Evolutionary conservation across 2,113 vertebrate species (phyloP).

Genomic region (Platysternon megacephalum): DNA sequence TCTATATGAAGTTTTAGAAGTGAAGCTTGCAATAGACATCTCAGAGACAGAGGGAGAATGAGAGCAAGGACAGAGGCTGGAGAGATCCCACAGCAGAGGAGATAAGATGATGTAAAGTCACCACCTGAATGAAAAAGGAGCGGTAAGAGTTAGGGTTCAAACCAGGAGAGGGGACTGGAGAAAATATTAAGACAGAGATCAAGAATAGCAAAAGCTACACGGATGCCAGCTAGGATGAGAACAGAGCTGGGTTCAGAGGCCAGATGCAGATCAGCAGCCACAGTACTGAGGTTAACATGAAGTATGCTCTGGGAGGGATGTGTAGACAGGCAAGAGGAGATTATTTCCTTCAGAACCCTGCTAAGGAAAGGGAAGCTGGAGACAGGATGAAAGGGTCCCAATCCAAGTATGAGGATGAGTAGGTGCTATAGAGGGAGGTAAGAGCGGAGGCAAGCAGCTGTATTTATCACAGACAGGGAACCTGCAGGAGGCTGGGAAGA

Average conservation of each 20-base stretch:
- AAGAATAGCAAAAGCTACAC: not conserved
- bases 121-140: not conserved
- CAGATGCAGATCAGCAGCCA: not conserved
- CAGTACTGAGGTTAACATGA: not conserved
- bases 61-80: not conserved
- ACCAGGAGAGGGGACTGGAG: not conserved
- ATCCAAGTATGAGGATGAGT: not conserved
- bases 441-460: not conserved
- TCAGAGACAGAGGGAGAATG: accelerated
- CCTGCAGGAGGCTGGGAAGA: accelerated
- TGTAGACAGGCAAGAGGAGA: not conserved
- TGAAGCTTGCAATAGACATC: not conserved
- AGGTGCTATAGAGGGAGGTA: accelerated
- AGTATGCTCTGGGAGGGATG: not conserved
- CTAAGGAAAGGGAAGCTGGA: not conserved
- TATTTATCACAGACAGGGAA: not conserved
- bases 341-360: not conserved
- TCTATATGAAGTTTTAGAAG: not conserved
- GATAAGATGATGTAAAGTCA: not conserved
- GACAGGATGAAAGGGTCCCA: not conserved
- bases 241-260: too few relatives aligned
- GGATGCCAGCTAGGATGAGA: too few relatives aligned
- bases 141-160: not conserved
- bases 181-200: not conserved
- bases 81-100: not conserved